A percentile compares a stretch with the other conserved stretches of the same genome.
These are phyloP conservation scores for Mesaphorura yosii DNA, from an alignment of 1,140 invertebrate species.

Conservation along the genomic window DNA sequence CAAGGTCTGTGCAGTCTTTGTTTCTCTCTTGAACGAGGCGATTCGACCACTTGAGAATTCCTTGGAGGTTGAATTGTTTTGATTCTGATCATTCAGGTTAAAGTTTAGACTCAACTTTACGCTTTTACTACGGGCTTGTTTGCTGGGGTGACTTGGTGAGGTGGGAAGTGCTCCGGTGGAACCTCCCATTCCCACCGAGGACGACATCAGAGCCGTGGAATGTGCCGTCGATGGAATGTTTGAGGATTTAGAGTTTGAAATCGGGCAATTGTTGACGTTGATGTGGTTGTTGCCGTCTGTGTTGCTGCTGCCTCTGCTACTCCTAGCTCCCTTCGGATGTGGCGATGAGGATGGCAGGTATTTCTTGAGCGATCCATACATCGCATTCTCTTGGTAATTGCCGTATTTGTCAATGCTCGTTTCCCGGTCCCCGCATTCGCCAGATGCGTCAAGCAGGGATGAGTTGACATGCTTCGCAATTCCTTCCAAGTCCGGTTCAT, in stretches of 20 bases:
- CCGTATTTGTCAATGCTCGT: no score
- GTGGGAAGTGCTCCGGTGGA: neutral
- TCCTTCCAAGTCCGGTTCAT: no score
- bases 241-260: neutral
- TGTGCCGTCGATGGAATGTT: neutral
- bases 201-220: neutral
- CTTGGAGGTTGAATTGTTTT: conserved; percentile 30
- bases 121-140: conserved; percentile 11
- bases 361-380: no score
- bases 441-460: no score
- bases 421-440: no score
- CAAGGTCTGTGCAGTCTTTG: conserved; percentile 78
- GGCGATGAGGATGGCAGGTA: no score
- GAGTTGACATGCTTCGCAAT: no score
- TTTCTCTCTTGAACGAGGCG: conserved; percentile 48
- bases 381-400: no score
- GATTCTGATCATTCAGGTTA: conserved; percentile 17
- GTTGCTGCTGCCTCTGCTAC: no score
- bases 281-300: neutral
- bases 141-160: neutral
- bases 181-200: neutral
- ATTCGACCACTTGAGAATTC: conserved; percentile 32
- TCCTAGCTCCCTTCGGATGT: no score
- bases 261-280: neutral
- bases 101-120: conserved; percentile 18